Evolutionary conservation across 2,797 vertebrate species (phyloP).

Genomic region (Diglossa cyanea): DNA sequence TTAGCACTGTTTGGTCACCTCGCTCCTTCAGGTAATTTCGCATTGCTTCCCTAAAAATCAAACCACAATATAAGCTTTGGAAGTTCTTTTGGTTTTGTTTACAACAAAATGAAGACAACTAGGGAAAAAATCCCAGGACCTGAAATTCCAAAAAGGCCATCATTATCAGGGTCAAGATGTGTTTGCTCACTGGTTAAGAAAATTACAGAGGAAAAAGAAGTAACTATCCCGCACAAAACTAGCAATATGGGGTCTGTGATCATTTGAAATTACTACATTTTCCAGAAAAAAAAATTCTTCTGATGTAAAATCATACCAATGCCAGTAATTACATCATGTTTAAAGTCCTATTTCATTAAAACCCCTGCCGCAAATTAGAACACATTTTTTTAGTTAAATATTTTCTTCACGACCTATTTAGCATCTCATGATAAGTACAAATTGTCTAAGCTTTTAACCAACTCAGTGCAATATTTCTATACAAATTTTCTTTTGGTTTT

Average conservation of each 20-base stretch:
- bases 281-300: background rate
- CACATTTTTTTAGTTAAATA: background rate
- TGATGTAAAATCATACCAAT: background rate
- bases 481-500: background rate
- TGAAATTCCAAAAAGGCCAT: background rate
- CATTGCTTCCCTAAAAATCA: slow-evolving; percentile 92
- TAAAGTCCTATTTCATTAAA: background rate
- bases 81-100: background rate
- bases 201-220: background rate
- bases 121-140: background rate
- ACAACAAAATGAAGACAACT: background rate
- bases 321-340: background rate
- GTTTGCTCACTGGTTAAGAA: background rate
- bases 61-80: background rate
- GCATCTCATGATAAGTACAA: background rate
- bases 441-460: background rate
- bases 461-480: background rate
- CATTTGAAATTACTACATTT: background rate
- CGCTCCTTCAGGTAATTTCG: slow-evolving; percentile 97
- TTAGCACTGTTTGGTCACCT: slow-evolving; percentile 98
- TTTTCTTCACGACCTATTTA: background rate
- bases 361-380: background rate
- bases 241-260: background rate
- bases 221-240: background rate
- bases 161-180: background rate